These are phyloP conservation scores for Pycnomerus fuliginosus DNA, from an alignment of 2,888 invertebrate species.

Conservation along the genomic window DNA sequence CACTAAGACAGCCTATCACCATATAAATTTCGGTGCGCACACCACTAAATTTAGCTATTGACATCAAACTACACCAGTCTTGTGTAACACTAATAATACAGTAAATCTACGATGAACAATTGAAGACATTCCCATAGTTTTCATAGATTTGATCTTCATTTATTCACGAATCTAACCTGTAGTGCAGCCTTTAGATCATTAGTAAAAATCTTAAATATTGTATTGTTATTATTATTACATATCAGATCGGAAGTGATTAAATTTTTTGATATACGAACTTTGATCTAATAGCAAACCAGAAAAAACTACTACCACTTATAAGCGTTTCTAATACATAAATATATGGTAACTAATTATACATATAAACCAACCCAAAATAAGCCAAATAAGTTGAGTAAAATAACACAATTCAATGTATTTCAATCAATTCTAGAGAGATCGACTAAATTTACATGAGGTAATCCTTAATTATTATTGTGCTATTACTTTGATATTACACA, in stretches of 20 bases:
- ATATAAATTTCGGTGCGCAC: constrained; percentile 45
- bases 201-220: constrained; percentile 45
- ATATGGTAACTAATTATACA: constrained; percentile 45
- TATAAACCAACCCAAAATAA: constrained; percentile 42
- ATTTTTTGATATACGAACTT: constrained; percentile 22
- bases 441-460: constrained; percentile 23
- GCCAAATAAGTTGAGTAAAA: constrained; percentile 14
- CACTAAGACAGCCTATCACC: constrained; percentile 48
- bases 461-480: constrained; percentile 34
- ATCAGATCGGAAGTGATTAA: constrained; percentile 38
- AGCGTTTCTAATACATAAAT: constrained; percentile 13
- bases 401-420: constrained; percentile 22
- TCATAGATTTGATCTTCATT: background rate
- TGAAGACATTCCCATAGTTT: constrained; percentile 4
- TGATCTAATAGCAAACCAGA: constrained; percentile 26
- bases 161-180: constrained; percentile 38
- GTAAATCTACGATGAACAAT: constrained; percentile 32
- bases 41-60: constrained; percentile 44
- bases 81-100: constrained; percentile 50
- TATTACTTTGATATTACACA: constrained; percentile 22
- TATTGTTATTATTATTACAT: no score
- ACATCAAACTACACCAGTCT: constrained; percentile 54
- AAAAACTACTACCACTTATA: constrained; percentile 24
- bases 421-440: constrained; percentile 20
- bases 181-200: constrained; percentile 51